phyloP scores from a whole-genome alignment of 1,140 invertebrate genomes.

The Formica exsecta region DNA sequence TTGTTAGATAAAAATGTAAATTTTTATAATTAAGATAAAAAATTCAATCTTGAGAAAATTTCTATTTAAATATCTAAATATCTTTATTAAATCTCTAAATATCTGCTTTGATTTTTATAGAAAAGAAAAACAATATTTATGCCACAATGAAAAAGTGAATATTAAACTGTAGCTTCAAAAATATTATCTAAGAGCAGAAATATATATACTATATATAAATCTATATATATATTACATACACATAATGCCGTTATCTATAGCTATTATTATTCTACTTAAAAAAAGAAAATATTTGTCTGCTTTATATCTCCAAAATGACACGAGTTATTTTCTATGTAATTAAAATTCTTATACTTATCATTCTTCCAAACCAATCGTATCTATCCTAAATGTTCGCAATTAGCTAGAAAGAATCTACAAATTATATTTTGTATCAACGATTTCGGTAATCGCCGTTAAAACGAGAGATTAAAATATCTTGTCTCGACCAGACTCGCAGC shows the following conservation, averaged over 20 bases:
- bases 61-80: background rate
- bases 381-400: background rate
- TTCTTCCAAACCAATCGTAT: background rate
- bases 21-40: slow-evolving; percentile 5
- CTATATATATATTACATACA: no score
- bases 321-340: background rate
- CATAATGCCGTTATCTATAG: no score
- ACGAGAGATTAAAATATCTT: slow-evolving; percentile 1
- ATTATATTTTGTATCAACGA: background rate
- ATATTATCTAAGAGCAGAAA: background rate
- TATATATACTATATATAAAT: background rate
- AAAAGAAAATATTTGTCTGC: background rate
- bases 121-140: background rate
- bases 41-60: background rate
- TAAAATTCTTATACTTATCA: background rate
- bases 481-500: background rate
- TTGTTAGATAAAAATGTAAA: background rate
- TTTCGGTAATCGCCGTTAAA: slow-evolving; percentile 47
- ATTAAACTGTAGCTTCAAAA: background rate
- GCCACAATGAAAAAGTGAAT: background rate
- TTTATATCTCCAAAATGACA: background rate
- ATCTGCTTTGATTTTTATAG: background rate
- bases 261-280: background rate
- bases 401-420: background rate
- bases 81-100: background rate